phyloP scores from a whole-genome alignment of 53 echinoderm and acorn worm species.

The Antedon mediterranea region DNA sequence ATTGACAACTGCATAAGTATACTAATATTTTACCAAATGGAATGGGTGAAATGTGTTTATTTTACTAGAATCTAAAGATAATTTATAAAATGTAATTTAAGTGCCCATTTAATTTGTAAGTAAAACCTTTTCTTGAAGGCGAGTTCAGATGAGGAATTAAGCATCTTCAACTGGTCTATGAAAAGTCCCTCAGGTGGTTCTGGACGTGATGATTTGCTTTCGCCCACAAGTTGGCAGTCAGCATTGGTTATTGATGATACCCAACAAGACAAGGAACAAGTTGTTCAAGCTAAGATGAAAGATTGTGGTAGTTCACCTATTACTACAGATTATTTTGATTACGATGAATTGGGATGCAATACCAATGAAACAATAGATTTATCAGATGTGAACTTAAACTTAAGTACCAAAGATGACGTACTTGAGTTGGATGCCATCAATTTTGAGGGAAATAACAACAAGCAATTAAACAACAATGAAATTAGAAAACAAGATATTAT shows the following conservation, averaged over 20 bases:
- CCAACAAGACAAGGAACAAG: neutral
- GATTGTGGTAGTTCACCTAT: conserved; percentile 8
- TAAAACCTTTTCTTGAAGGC: conserved; percentile 39
- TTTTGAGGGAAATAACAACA: conserved; percentile 20
- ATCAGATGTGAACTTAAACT: neutral
- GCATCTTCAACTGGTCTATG: conserved; percentile 31
- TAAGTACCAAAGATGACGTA: neutral
- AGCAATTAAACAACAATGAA: neutral
- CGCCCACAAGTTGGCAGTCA: conserved; percentile 29
- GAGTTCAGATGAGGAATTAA: conserved; percentile 94
- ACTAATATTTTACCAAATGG: too few relatives aligned
- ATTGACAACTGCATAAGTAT: too few relatives aligned
- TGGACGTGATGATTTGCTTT: conserved; percentile 4
- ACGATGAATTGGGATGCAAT: neutral
- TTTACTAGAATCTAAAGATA: too few relatives aligned
- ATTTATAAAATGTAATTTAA: too few relatives aligned
- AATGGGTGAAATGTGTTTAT: too few relatives aligned
- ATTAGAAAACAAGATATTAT: neutral
- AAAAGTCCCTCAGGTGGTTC: conserved; percentile 10
- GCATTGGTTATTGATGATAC: conserved; percentile 1
- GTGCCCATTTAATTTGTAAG: too few relatives aligned
- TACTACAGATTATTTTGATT: neutral
- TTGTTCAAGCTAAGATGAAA: neutral
- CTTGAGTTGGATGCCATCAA: conserved; percentile 14
- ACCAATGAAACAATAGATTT: neutral